A percentile compares a stretch with the other conserved stretches of the same genome.
Conservation (phyloP, 2,797 vertebrate species). For the Ibycter americanus region DNA sequence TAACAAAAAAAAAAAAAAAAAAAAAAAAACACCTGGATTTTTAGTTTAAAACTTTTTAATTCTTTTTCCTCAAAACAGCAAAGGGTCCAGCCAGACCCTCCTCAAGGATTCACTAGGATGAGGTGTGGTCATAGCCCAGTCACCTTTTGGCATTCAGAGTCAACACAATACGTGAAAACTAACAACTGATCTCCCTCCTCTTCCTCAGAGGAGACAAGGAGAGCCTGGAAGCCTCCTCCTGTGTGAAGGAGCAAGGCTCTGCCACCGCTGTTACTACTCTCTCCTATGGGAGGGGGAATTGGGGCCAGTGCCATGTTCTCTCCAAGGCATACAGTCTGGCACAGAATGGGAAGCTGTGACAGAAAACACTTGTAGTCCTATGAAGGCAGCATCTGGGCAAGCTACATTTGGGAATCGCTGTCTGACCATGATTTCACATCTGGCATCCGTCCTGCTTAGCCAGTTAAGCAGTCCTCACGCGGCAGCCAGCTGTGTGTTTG, state of each 20-base stretch:
- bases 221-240: background rate
- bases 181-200: background rate
- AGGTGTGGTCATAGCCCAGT: background rate
- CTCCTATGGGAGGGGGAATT: fast-evolving
- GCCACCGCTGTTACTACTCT: background rate
- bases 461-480: background rate
- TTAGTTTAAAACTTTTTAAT: background rate
- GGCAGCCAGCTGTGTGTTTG: background rate
- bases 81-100: background rate
- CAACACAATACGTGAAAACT: background rate
- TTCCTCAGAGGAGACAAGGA: background rate
- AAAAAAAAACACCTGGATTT: background rate
- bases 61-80: background rate
- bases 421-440: background rate
- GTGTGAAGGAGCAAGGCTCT: background rate
- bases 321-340: background rate
- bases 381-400: background rate
- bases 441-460: background rate
- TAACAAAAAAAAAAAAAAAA: background rate
- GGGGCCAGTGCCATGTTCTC: background rate
- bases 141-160: background rate
- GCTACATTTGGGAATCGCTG: background rate
- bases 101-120: background rate
- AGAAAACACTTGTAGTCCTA: background rate
- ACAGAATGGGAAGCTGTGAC: background rate